Evolutionary conservation across 37 sponge, comb jelly and placozoan genomes (phyloP), one percentile per base, ranked within the genome.

Genomic region (Chondrosia reniformis): DNA sequence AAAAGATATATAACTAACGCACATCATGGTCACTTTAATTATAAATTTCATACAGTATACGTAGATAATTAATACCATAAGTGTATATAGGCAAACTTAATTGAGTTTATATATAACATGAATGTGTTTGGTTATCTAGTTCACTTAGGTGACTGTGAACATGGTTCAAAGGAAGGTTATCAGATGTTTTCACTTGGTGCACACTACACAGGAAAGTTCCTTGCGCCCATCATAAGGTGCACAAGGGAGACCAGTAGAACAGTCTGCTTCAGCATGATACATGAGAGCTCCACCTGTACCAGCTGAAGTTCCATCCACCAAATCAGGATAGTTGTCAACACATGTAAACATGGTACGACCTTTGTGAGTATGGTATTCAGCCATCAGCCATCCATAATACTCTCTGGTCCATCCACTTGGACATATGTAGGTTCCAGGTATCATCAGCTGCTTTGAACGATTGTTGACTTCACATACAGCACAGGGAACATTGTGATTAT

Each of bases 341-440:
- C 86, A 86, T 55, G 63, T 69, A 56, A 58, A 86, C 39, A 45
- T 76, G 55, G 58, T 55, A n/a, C 71, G 76, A 13, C 49, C 45
- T 69, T 69, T 69, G 28, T 81, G 63, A 40, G 25, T 25, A 34
- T 39, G 6, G 3, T 31, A 4, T 66, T 33, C 66, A 15, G 76
- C 34, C 86, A 86, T 86, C 17, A 86, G 76, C 46, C 80, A 86
- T 42, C 86, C 86, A 76, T 22, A 46, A 77, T 86, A 86, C 81
- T 86, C 86, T 28, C 8, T 4, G 32, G 86, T 86, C 86, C 81
- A 86, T 6, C n/a, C 34, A 34, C 66, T 33, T 17, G 81, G 86
- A 36, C 86, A 86, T 4, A 24, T 1, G 39, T 27, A 33, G 55
- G 46, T 80, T 58, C 81, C 86, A 36, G 86, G 86, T 25, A 86